These are phyloP conservation scores for Callospermophilus lateralis DNA, from an alignment of 2,113 vertebrate species.

Conservation along the genomic window DNA sequence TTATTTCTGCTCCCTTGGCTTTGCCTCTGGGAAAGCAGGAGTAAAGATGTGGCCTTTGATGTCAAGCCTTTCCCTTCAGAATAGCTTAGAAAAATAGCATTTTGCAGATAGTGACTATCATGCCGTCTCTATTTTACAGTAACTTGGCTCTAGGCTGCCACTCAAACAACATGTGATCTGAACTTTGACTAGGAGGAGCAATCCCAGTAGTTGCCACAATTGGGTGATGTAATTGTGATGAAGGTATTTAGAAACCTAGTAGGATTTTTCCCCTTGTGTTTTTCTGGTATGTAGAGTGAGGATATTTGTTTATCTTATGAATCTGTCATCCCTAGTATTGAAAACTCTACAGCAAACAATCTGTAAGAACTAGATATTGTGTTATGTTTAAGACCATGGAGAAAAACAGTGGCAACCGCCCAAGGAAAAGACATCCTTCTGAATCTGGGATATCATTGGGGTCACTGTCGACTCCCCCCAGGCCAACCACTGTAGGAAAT, in stretches of 20 bases:
- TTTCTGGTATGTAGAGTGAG: slow-evolving; percentile 47
- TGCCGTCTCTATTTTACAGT: not conserved
- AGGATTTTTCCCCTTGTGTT: slow-evolving; percentile 52
- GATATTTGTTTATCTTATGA: slow-evolving; percentile 60
- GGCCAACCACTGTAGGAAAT: slow-evolving; percentile 60
- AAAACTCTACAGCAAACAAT: slow-evolving; percentile 61
- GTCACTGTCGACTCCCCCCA: slow-evolving; percentile 24
- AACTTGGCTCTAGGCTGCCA: not conserved
- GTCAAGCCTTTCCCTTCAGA: not conserved
- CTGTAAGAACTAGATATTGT: slow-evolving; percentile 69
- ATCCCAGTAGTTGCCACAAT: slow-evolving; percentile 23
- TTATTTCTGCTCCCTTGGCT: not conserved
- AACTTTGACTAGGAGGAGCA: slow-evolving; percentile 38
- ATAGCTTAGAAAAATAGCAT: slow-evolving; percentile 46
- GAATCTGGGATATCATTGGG: slow-evolving; percentile 52
- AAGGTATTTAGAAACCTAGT: slow-evolving; percentile 52
- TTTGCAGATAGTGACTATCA: not conserved
- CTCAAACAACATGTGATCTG: not conserved
- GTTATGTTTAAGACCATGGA: slow-evolving; percentile 63
- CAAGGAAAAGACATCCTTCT: slow-evolving; percentile 74
- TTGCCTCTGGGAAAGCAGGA: slow-evolving; percentile 51
- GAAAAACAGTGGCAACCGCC: slow-evolving; percentile 73
- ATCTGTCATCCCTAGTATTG: slow-evolving; percentile 29
- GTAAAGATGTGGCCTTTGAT: slow-evolving; percentile 39
- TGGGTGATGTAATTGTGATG: not conserved